Evolutionary conservation across 2,888 invertebrate species (phyloP).

Genomic region (Platycheirus rosarum): DNA sequence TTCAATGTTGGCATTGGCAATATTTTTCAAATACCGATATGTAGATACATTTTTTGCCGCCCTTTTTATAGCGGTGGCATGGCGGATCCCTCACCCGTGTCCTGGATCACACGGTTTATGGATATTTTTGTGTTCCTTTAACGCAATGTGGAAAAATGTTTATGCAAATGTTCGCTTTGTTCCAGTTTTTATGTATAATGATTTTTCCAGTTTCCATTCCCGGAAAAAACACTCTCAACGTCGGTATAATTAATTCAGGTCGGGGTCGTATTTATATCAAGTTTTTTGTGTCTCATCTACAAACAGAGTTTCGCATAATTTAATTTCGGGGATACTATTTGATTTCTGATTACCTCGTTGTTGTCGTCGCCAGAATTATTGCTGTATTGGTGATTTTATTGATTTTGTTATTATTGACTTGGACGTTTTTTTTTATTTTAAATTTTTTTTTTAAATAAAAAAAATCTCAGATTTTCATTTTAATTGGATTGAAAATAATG

Average conservation of each 20-base stretch:
- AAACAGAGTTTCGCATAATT: slow-evolving; percentile 52
- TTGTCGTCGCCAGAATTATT: not conserved
- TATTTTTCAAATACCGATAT: slow-evolving; percentile 48
- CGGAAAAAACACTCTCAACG: slow-evolving; percentile 22
- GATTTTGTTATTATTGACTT: slow-evolving; percentile 38
- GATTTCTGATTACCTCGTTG: slow-evolving; percentile 51
- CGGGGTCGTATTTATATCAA: slow-evolving; percentile 52
- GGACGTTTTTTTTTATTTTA: slow-evolving; percentile 1
- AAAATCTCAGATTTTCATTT: not conserved
- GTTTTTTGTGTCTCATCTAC: slow-evolving; percentile 9
- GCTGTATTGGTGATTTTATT: slow-evolving; percentile 21
- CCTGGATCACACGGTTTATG: slow-evolving; percentile 21
- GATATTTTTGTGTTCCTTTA: slow-evolving; percentile 42
- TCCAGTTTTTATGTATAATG: slow-evolving; percentile 32
- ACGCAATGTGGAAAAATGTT: slow-evolving; percentile 3
- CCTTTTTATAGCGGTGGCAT: no score
- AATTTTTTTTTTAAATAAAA: not conserved
- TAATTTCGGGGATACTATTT: slow-evolving; percentile 53
- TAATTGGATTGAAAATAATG: slow-evolving; percentile 5
- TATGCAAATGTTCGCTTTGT: slow-evolving; percentile 64
- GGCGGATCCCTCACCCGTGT: not conserved
- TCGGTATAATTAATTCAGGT: slow-evolving; percentile 64
- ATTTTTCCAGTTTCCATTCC: not conserved
- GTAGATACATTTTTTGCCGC: not conserved
- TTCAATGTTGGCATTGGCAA: slow-evolving; percentile 58